Base-by-base conservation (phyloP, 2,888 invertebrate species). In the Timema cristinae region DNA sequence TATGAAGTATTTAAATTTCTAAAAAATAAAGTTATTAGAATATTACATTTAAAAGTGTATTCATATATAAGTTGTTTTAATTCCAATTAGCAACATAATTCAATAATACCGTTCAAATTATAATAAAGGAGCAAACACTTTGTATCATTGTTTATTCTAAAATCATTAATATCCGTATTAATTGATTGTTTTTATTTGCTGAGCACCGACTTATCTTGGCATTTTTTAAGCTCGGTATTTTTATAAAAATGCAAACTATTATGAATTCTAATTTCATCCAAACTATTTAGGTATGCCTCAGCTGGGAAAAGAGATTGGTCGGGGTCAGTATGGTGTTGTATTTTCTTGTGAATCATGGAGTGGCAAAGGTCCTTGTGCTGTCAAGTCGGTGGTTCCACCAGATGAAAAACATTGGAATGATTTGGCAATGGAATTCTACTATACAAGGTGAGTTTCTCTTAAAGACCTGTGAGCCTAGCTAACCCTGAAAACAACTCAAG, bases 361-460 rank as follows among this genome's bases (percentile, higher is more conserved):
- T 0, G 90, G 88, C 0, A 86, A 85, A 68, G 83, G 88, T n/a
- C 91, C 92, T 0, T 92, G 90, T 78, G 94, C 94, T 8, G 89
- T 94, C 68, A 95, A 95, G 84, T 93, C 94, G 0, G 93, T 95
- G 68, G 88, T 94, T 66, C 95, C 95, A 0, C 92, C 93, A 0
- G 95, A 95, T 81, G 94, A 94, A 78, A 85, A 92, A 73, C 94
- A 95, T 80, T 95, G 94, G 91, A 91, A 92, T 79, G 95, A 95
- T 79, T 84, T 95, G 1, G 94, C 95, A 0, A 91, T 95, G 90
- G 95, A 95, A 82, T 94, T 94, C 85, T 94, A 93, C 81, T 94
- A 94, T 78, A 94, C 94, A 68, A 89, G 91, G 92, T 91, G 79
- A 73, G 73, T 32, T 32, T 32, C 32, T 32, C 32, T 32, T 32